Evolutionary conservation across 2,888 invertebrate species (phyloP), one percentile per base, ranked within the genome.

Genomic region (Nomada hirtipes): DNA sequence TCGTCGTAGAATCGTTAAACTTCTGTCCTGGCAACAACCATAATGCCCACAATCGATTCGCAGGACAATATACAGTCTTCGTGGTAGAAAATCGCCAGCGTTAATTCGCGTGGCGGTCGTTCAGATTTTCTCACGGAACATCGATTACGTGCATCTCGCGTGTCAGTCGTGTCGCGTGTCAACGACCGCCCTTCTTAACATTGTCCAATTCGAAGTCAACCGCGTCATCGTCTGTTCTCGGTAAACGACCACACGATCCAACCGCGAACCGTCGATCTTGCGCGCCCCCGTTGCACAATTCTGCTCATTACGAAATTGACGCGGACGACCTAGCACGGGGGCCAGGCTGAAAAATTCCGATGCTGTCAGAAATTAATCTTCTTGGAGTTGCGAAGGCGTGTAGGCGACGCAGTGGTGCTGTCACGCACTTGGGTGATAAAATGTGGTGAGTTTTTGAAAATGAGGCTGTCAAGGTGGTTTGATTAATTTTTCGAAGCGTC

Each of bases 131-230:
- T 88, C 86, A 87, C 87, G 81, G 76, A 82, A 78, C 86, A 86
- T 88, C 86, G 86, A 87, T 87, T 80, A 82, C 76, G 65, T 42
- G 55, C 57, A 53, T 67, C 57, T 76, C 61, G 72, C 79, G 61
- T 67, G 70, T 63, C 73, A 60, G 76, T 63, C 75, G 74, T 60
- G 76, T 69, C 63, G 82, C 74, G 82, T 84, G 88, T 88, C 88
- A 88, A 88, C 78, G 88, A 88, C 87, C 88, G 87, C 85, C 78
- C 77, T 78, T 86, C 88, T 88, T 85, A 23, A 23, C 23, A 85
- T 79, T 65, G 74, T 88, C 65, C 86, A 88, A 88, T 88, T 88
- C 84, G 76, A 77, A 71, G 71, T 50, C 52, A 60, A 67, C 61
- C 67, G 77, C 85, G 83, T 83, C 83, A 73, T 76, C 81, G 81